Evolutionary conservation across 2,113 vertebrate species (phyloP).

Genomic region (Sebastes schlegelii): DNA sequence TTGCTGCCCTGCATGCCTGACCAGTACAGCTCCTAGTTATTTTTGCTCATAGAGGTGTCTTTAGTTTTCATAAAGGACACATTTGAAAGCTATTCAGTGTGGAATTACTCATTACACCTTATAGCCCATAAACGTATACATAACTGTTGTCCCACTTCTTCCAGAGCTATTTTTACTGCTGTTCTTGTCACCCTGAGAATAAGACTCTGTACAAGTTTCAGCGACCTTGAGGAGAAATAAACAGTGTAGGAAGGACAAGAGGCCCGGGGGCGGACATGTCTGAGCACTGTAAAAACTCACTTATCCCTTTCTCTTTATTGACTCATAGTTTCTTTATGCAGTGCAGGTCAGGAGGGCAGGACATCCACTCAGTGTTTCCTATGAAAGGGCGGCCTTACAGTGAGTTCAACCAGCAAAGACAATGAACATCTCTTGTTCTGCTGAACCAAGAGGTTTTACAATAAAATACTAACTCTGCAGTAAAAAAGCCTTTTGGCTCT

Average conservation of each 20-base stretch:
- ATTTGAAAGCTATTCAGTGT: no score
- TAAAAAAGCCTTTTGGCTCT: slow-evolving; percentile 57
- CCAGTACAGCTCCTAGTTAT: no score
- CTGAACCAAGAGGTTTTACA: slow-evolving; percentile 45
- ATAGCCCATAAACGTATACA: not conserved
- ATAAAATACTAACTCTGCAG: slow-evolving; percentile 53
- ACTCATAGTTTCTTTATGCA: slow-evolving; percentile 31
- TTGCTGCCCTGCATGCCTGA: no score
- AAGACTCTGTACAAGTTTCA: not conserved
- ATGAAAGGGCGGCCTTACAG: slow-evolving; percentile 17
- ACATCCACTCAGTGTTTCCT: slow-evolving; percentile 13
- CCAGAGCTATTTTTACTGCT: slow-evolving; percentile 1
- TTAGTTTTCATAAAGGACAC: no score
- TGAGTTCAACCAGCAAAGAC: slow-evolving; percentile 35
- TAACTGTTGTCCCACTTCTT: not conserved
- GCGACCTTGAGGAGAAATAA: slow-evolving; percentile 47
- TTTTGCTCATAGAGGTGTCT: no score
- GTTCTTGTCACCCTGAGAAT: not conserved
- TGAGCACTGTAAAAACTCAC: slow-evolving; percentile 35
- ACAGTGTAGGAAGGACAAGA: slow-evolving; percentile 4
- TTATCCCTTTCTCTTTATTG: slow-evolving; percentile 37
- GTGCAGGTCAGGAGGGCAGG: slow-evolving; percentile 30
- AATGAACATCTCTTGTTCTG: slow-evolving; percentile 44
- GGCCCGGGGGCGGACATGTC: not conserved
- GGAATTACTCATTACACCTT: no score